phyloP scores from a whole-genome alignment of 2,113 vertebrate genomes.

The Scomber scombrus region DNA sequence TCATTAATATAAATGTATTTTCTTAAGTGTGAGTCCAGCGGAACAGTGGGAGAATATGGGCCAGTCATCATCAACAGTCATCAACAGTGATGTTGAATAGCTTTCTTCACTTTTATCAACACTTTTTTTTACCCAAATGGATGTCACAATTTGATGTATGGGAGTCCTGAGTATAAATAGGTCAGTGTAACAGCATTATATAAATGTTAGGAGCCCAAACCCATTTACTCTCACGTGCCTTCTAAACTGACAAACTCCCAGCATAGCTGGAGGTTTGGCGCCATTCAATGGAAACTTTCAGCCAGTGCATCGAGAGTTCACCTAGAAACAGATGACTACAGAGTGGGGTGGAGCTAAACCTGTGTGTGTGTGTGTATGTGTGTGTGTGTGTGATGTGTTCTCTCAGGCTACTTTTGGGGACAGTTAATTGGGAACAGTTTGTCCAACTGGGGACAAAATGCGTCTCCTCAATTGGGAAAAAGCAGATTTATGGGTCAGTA shows the following conservation, averaged over 20 bases:
- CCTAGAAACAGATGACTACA: constrained; percentile 28
- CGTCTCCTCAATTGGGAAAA: no score
- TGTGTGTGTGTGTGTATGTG: not conserved
- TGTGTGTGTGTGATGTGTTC: not conserved
- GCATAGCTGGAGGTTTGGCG: constrained; percentile 18
- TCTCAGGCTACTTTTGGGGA: no score
- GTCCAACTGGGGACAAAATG: no score
- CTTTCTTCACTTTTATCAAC: constrained; percentile 25
- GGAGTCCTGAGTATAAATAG: constrained; percentile 54
- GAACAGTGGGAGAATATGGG: constrained; percentile 21
- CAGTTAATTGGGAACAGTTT: no score
- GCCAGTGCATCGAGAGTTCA: not conserved
- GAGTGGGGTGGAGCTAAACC: not conserved
- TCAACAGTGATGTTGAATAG: constrained; percentile 13
- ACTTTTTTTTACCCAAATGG: constrained; percentile 7
- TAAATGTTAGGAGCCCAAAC: constrained; percentile 65
- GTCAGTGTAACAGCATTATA: constrained; percentile 69
- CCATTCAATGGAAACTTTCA: not conserved
- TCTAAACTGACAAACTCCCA: constrained; percentile 6
- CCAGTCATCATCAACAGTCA: constrained; percentile 18
- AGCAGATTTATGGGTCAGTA: no score
- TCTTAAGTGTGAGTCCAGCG: not conserved
- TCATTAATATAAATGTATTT: not conserved
- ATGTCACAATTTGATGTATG: constrained; percentile 43
- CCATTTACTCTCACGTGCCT: constrained; percentile 63